Percentiles rank a stretch among this genome's conserved stretches.
Conservation (phyloP, 2,797 vertebrate species). For the Pyrocephalus nanus region DNA sequence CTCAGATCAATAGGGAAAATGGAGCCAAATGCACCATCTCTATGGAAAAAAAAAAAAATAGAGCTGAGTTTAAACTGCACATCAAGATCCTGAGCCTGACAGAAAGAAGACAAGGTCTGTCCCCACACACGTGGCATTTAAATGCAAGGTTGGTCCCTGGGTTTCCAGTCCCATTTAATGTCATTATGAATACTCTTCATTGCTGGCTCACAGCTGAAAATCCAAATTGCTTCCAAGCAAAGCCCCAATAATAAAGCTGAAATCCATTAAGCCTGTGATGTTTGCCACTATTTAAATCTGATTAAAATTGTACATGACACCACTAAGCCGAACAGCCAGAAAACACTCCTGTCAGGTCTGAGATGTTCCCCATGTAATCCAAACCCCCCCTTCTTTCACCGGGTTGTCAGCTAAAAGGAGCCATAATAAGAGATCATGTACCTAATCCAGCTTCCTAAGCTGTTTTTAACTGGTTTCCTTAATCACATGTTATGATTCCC, state of each 20-base stretch:
- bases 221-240: slow-evolving; percentile 63
- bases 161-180: not conserved
- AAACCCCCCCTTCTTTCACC: not conserved
- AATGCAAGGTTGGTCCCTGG: not conserved
- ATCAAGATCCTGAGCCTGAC: not conserved
- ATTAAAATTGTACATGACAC: slow-evolving; percentile 61
- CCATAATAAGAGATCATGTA: slow-evolving; percentile 34
- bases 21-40: not conserved
- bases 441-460: slow-evolving; percentile 55
- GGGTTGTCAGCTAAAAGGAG: slow-evolving; percentile 34
- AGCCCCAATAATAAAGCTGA: slow-evolving; percentile 58
- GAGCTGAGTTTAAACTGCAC: not conserved
- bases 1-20: not conserved
- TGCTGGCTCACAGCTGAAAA: slow-evolving; percentile 46
- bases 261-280: slow-evolving; percentile 68
- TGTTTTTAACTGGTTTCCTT: slow-evolving; percentile 52
- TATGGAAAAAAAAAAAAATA: not conserved
- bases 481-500: slow-evolving; percentile 33
- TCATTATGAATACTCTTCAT: not conserved
- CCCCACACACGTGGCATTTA: not conserved
- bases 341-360: slow-evolving; percentile 32
- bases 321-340: slow-evolving; percentile 43
- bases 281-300: slow-evolving; percentile 68
- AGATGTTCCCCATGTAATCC: slow-evolving; percentile 12
- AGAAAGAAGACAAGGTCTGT: not conserved